Base-by-base conservation (phyloP, 1,140 invertebrate genomes). In the Brachionus paranguensis region DNA sequence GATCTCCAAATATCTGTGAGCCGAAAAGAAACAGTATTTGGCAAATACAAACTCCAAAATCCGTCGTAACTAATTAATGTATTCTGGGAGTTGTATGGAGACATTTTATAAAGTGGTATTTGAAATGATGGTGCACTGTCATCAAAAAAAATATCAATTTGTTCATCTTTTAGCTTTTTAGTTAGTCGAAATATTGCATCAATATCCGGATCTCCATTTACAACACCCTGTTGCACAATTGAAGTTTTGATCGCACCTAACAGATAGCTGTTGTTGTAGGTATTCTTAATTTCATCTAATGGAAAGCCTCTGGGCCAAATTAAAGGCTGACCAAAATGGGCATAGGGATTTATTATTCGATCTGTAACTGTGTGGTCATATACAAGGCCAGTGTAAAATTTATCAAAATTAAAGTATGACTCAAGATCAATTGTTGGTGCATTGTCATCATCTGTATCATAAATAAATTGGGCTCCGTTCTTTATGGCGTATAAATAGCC, bases 361-460 rank as follows among this genome's bases (percentile, higher is more conserved):
- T 85, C 24, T 10, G 86, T 86, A 14, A 88, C 70, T 12, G 87
- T 86, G 78, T 85, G 86, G 10, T 88, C 88, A 41, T 88, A 45
- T 41, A 88, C 87, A 87, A 88, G 88, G 43, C 87, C 85, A 37
- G 1, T 84, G 83, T 2, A 84, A 43, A 68, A 86, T 86, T 87
- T 87, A 86, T 88, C 88, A 64, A 83, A 86, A 27, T 53, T 86
- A 14, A 85, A 33, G 45, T 84, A 87, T 20, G 43, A 45, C 1
- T 60, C 53, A 7, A 85, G 45, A 10, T 47, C 12, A 37, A 81
- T 85, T 33, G 84, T 41, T 14, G 87, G 87, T 33, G 84, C 50
- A 83, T 88, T 88, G 83, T 88, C 88, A 84, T 88, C 88, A 84
- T 88, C 88, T 17, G 88, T 88, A 64, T 88, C 88, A 83, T 88